Evolutionary conservation across 92 coral and sea anemone species (phyloP).

Genomic region (Galaxea fascicularis): DNA sequence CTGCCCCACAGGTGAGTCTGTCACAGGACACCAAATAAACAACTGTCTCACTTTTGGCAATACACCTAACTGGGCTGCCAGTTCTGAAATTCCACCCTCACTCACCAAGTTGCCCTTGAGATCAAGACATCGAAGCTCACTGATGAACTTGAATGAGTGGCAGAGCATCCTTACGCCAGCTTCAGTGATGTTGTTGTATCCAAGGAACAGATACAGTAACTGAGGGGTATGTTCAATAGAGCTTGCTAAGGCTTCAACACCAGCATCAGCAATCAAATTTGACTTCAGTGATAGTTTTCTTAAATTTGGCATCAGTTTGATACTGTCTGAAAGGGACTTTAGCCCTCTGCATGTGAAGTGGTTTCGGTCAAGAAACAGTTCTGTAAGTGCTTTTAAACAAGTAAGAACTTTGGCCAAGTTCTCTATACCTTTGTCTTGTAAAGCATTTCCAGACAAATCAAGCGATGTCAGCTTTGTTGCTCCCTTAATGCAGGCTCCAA

Average conservation of each 20-base stretch:
- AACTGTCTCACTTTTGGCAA: conserved; percentile 64
- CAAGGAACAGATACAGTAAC: conserved; percentile 55
- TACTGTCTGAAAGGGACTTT: conserved; percentile 33
- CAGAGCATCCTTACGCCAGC: conserved; percentile 50
- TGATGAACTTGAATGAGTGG: conserved; percentile 35
- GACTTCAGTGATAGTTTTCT: conserved; percentile 68
- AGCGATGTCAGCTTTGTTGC: conserved; percentile 56
- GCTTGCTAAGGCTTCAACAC: conserved; percentile 55
- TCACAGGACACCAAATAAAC: conserved; percentile 74
- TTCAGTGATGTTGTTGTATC: conserved; percentile 65
- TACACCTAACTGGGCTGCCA: conserved; percentile 37
- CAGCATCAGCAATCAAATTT: conserved; percentile 73
- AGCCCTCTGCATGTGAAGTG: conserved; percentile 71
- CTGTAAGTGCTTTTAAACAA: conserved; percentile 46
- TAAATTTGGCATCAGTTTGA: conserved; percentile 33
- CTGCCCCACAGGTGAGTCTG: conserved; percentile 2
- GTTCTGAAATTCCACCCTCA: conserved; percentile 64
- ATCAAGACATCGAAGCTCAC: conserved; percentile 62
- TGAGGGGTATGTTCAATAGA: conserved; percentile 32
- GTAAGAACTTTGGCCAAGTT: conserved; percentile 55
- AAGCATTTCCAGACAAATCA: conserved; percentile 72
- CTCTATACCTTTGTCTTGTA: conserved; percentile 67
- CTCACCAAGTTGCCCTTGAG: conserved; percentile 68
- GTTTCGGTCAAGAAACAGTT: conserved; percentile 71
- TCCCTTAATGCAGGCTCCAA: conserved; percentile 59